Evolutionary conservation across 2,113 vertebrate genomes (phyloP), one percentile per base, ranked within the genome.

Genomic region (Capra hircus): DNA sequence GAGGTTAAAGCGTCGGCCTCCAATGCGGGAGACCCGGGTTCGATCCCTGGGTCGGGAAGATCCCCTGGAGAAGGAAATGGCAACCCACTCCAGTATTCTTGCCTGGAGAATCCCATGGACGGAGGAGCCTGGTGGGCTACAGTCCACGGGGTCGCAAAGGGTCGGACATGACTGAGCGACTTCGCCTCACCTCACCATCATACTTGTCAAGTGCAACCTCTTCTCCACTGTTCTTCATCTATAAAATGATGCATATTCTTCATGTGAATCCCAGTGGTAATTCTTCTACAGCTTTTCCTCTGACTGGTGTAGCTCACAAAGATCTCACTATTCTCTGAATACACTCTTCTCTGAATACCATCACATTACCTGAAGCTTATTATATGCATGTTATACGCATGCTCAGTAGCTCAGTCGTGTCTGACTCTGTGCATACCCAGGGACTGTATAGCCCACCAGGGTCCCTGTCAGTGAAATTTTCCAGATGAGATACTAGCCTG

Each of bases 331-430:
- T 45, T 82, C 33, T 78, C 33, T 30, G 33, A 84, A 64, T 81
- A 53, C 6, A 17, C 62, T 89, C 50, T 45, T 82, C 33, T 78
- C 33, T 30, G 33, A 84, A 64, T 81, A 53, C 6, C 43, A 43
- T 43, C 43, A 43, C 43, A 43, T 43, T 43, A 43, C 43, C 43
- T 28, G n/a, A 36, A 45, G 6, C 3, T 71, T 59, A 53, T 55
- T 90, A 1, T 2, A 14, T n/a, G 16, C 4, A 3, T 4, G 12
- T 3, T 77, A 12, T 13, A 27, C 2, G 1, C 25, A 11, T 77
- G 71, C 71, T 77, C 36, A 77, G 36, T 43, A 13, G 36, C 36
- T 43, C 36, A 77, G n/a, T 25, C 11, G 0, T 43, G 6, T 43
- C 71, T 25, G 21, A 74, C 21, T 77, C 71, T 40, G 40, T 77